Conservation (phyloP, 2,888 invertebrate species). For the Dione vanillae region DNA sequence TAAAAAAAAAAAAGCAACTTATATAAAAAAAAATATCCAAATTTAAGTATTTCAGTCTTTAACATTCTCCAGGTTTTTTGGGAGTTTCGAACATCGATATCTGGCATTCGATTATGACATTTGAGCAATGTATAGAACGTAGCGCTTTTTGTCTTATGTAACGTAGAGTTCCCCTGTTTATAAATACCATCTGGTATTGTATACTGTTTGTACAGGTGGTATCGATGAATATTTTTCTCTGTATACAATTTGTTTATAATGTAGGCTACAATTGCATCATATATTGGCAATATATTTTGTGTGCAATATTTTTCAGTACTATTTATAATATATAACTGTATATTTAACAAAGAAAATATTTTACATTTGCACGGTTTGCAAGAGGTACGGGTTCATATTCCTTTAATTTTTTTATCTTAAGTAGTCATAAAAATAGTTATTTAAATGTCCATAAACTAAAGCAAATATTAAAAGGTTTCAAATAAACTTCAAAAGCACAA, state of each 20-base stretch:
- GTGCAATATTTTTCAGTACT: too few relatives aligned
- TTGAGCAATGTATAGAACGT: constrained; percentile 9
- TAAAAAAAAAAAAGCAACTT: background rate
- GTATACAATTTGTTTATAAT: background rate
- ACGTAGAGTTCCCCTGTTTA: constrained; percentile 28
- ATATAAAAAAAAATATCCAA: background rate
- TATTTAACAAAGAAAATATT: too few relatives aligned
- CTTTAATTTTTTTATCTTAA: too few relatives aligned
- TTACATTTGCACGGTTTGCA: too few relatives aligned
- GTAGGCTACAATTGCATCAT: background rate
- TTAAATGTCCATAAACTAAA: too few relatives aligned
- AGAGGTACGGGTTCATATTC: too few relatives aligned
- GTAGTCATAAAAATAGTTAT: too few relatives aligned
- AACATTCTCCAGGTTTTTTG: background rate
- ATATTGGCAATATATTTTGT: too few relatives aligned
- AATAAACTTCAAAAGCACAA: too few relatives aligned
- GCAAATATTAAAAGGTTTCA: too few relatives aligned
- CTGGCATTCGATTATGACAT: constrained; percentile 8
- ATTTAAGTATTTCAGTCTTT: background rate
- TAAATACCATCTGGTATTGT: constrained; percentile 26
- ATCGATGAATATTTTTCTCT: background rate
- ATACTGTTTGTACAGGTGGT: constrained; percentile 24
- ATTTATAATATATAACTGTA: too few relatives aligned
- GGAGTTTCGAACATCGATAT: constrained; percentile 27
- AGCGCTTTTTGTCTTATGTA: background rate